Evolutionary conservation across 2,113 vertebrate genomes (phyloP), one percentile per base, ranked within the genome.

Genomic region (Xiphias gladius): DNA sequence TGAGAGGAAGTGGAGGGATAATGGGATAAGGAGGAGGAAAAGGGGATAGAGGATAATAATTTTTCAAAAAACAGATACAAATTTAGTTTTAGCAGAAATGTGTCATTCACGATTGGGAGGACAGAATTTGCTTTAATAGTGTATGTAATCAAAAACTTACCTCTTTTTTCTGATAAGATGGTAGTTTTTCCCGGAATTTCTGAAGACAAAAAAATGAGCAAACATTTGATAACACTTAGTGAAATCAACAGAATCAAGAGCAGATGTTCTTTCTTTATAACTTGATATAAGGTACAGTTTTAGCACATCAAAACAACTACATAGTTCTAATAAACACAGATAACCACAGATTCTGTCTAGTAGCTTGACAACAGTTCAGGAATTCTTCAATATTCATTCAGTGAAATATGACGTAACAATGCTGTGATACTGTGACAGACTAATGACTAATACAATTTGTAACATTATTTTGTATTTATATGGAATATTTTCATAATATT

Each of bases 151-250:
- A 37, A 71, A 84, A 32, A 63, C 80, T 86, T 96, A 98, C 98
- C 96, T 97, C 95, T 95, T 91, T 97, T 96, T 97, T 97, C 22
- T 87, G 86, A 43, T 96, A 97, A 0, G 98, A 99, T 28, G 98
- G 98, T 1, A 99, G 95, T 78, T 96, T 98, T 93, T 98, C 96
- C 68, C 98, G 94, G 91, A 99, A 99, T 88, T 85, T 96, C 98
- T 99, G 86, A 1, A 80, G 74, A 80, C 83, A 73, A 85, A 79
- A 41, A 58, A n/a, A n/a, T 7, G 62, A 77, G 69, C 7, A 91
- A 81, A 80, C n/a, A 5, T 26, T 67, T 57, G 10, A 50, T 11
- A 64, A 43, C 5, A 9, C 12, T 74, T 22, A 52, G 46, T 1
- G 17, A 71, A 24, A 61, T 17, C 1, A 39, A 52, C 50, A 39